These are phyloP conservation scores for Rhagonycha lutea DNA, from an alignment of 2,888 invertebrate species.

Conservation along the genomic window DNA sequence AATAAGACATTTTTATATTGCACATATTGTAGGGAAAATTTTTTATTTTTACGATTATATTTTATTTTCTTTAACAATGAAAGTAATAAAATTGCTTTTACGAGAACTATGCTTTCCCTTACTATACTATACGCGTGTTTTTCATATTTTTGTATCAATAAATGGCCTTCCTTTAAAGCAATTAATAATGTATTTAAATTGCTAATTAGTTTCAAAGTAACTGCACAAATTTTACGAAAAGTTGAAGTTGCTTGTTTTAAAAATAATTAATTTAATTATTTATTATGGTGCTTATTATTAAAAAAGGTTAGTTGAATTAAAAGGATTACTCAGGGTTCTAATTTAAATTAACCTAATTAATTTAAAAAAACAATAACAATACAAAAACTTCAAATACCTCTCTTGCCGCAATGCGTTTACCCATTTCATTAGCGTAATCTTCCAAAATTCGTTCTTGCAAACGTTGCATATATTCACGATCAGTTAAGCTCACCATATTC, in stretches of 20 bases:
- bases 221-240: not conserved
- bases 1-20: not conserved
- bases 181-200: not conserved
- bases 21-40: not conserved
- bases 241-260: not conserved
- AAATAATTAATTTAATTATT: not conserved
- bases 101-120: not conserved
- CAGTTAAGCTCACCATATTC: slow-evolving; percentile 69
- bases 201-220: not conserved
- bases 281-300: not conserved
- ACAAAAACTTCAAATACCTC: slow-evolving; percentile 57
- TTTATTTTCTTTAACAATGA: not conserved
- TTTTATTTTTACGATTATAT: not conserved
- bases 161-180: not conserved
- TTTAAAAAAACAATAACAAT: not conserved
- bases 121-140: no score
- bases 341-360: not conserved
- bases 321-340: not conserved
- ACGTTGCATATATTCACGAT: slow-evolving; percentile 69
- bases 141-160: not conserved
- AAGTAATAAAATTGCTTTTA: not conserved
- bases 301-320: not conserved
- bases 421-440: slow-evolving; percentile 67
- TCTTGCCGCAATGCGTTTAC: slow-evolving; percentile 64
- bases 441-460: slow-evolving; percentile 66